Percentiles rank a stretch among this genome's conserved stretches.
These are phyloP conservation scores for Tetragnatha montana DNA, from an alignment of 2,888 invertebrate genomes.

Conservation along the genomic window DNA sequence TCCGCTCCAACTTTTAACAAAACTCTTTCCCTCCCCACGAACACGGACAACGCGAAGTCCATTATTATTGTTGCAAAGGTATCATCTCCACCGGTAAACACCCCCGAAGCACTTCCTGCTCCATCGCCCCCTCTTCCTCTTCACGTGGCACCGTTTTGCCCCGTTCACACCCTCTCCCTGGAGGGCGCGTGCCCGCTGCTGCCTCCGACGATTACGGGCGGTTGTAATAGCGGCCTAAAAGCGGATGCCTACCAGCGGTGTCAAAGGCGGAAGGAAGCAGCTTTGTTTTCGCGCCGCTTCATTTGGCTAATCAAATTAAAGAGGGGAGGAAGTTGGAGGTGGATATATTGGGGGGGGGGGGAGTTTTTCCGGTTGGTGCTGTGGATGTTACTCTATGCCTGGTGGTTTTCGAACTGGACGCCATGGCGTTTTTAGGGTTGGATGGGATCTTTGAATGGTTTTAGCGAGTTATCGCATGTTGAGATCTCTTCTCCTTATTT, in stretches of 20 bases:
- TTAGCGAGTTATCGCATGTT: not conserved
- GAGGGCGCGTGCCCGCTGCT: not conserved
- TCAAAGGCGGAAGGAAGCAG: slow-evolving; percentile 18
- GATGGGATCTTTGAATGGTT: no score
- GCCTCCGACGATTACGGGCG: slow-evolving; percentile 32
- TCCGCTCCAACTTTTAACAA: no score
- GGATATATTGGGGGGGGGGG: not conserved
- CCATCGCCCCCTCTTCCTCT: slow-evolving; percentile 23
- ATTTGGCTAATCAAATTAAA: slow-evolving; percentile 13
- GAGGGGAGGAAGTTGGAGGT: not conserved
- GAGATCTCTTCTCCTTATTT: not conserved
- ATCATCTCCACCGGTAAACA: no score
- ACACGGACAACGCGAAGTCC: no score
- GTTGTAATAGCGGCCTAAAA: not conserved
- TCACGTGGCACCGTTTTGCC: slow-evolving; percentile 67
- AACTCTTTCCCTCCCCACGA: no score
- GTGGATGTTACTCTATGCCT: no score
- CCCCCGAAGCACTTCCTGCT: no score
- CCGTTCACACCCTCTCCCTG: slow-evolving; percentile 47
- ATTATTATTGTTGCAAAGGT: no score
- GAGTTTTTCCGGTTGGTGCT: not conserved
- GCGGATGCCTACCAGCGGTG: slow-evolving; percentile 3
- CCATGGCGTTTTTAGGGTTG: no score
- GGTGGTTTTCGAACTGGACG: no score
- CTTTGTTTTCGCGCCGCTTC: not conserved